A percentile compares a stretch with the other conserved stretches of the same genome.
These are phyloP conservation scores for Formicarius rufipectus DNA, from an alignment of 2,113 vertebrate genomes.

Conservation along the genomic window DNA sequence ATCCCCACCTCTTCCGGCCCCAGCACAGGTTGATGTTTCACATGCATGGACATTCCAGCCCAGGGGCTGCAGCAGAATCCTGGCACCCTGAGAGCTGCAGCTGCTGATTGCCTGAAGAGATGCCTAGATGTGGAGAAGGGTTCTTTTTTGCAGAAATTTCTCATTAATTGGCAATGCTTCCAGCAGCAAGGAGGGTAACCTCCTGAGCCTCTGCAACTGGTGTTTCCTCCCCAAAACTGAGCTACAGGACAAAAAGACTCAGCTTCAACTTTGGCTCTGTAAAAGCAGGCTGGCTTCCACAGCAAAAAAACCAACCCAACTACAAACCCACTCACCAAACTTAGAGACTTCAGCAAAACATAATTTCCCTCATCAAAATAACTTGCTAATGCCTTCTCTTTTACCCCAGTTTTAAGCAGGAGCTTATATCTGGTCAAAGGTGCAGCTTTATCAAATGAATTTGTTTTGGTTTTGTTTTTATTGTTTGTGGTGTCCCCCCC, in stretches of 20 bases:
- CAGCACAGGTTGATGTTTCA: conserved; percentile 21
- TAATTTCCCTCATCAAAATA: background rate
- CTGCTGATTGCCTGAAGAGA: background rate
- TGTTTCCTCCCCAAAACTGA: background rate
- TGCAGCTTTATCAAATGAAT: background rate
- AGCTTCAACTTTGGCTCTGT: background rate
- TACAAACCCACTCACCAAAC: background rate
- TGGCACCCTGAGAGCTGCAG: accelerated
- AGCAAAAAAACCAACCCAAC: background rate
- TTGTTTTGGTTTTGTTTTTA: too few relatives aligned
- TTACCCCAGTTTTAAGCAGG: background rate
- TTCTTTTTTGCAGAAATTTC: background rate
- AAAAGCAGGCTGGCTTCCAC: background rate
- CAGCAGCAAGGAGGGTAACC: background rate
- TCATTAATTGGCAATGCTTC: background rate
- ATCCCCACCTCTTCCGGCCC: conserved; percentile 34
- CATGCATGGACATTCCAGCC: background rate
- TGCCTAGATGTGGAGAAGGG: background rate
- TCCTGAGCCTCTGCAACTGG: background rate
- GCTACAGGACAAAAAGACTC: background rate
- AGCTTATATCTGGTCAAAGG: background rate
- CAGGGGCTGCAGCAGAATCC: background rate
- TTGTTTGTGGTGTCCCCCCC: too few relatives aligned
- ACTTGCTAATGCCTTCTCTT: background rate
- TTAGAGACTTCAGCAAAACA: background rate